These are phyloP conservation scores for Limnephilus auricula DNA, from an alignment of 2,888 invertebrate species.

Conservation along the genomic window DNA sequence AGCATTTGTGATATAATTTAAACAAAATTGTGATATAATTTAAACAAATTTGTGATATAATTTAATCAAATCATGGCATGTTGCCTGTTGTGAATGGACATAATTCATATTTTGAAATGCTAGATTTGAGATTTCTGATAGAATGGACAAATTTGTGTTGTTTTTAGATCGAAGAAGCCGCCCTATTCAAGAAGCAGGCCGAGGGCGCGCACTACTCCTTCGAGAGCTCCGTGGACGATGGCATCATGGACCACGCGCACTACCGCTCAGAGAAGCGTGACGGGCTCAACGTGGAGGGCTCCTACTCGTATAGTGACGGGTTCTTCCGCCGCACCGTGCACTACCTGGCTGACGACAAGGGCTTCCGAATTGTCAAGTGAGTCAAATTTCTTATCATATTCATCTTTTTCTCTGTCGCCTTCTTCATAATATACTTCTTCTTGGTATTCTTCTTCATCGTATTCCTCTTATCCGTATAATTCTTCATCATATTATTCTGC, in stretches of 20 bases:
- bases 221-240: conserved; percentile 72
- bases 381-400: conserved; percentile 67
- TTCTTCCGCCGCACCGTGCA: conserved; percentile 76
- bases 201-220: conserved; percentile 75
- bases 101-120: too few relatives aligned
- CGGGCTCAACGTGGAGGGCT: conserved; percentile 74
- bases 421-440: neutral
- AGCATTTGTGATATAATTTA: too few relatives aligned
- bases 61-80: too few relatives aligned
- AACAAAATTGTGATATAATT: too few relatives aligned
- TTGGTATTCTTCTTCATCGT: neutral
- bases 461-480: too few relatives aligned
- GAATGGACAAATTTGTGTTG: neutral
- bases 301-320: conserved; percentile 81
- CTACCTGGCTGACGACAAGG: conserved; percentile 80
- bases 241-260: conserved; percentile 73
- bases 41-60: too few relatives aligned
- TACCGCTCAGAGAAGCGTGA: conserved; percentile 72
- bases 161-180: conserved; percentile 47
- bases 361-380: conserved; percentile 79
- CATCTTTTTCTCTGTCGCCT: too few relatives aligned
- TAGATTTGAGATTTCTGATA: neutral
- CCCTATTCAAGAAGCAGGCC: conserved; percentile 69
- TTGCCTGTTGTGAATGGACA: too few relatives aligned
- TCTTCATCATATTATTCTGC: too few relatives aligned